A percentile compares a stretch with the other conserved stretches of the same genome.
Conservation (phyloP, 2,888 invertebrate species). For the Mesorhabditis sp. region DNA sequence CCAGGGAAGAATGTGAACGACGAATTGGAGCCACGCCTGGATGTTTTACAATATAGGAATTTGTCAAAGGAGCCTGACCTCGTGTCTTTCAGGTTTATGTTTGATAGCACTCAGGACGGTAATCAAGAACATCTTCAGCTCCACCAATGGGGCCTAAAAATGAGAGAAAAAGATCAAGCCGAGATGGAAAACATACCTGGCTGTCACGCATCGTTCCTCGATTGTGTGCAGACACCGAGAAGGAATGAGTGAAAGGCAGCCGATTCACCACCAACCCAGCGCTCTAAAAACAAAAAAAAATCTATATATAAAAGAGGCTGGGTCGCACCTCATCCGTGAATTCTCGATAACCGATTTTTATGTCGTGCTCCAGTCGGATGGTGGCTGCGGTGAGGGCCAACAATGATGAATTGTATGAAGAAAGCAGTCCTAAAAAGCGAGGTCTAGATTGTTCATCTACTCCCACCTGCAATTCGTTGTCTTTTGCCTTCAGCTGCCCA, state of each 20-base stretch:
- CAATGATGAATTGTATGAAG: constrained; percentile 50
- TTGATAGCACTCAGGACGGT: constrained; percentile 76
- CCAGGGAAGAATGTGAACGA: constrained; percentile 77
- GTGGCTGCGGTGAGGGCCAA: constrained; percentile 50
- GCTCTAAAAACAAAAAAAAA: constrained; percentile 11
- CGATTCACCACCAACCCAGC: constrained; percentile 43
- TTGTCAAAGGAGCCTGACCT: constrained; percentile 46
- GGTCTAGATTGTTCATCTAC: constrained; percentile 8
- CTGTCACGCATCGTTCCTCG: constrained; percentile 44
- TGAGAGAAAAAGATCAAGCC: background rate
- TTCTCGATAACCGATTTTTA: constrained; percentile 38
- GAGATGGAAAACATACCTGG: constrained; percentile 18
- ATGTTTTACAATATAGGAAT: background rate
- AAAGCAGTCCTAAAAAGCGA: constrained; percentile 38
- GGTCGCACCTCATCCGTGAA: constrained; percentile 30
- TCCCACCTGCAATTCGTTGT: constrained; percentile 6
- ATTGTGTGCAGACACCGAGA: constrained; percentile 29
- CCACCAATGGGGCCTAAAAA: constrained; percentile 58
- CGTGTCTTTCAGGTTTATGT: constrained; percentile 64
- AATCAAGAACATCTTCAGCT: constrained; percentile 79
- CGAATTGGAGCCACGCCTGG: constrained; percentile 76
- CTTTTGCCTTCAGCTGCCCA: constrained; percentile 18
- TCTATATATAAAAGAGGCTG: constrained; percentile 7
- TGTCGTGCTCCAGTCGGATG: constrained; percentile 51
- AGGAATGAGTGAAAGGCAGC: constrained; percentile 39